Evolutionary conservation across 2,113 vertebrate species (phyloP).

Genomic region (Vulpes vulpes): DNA sequence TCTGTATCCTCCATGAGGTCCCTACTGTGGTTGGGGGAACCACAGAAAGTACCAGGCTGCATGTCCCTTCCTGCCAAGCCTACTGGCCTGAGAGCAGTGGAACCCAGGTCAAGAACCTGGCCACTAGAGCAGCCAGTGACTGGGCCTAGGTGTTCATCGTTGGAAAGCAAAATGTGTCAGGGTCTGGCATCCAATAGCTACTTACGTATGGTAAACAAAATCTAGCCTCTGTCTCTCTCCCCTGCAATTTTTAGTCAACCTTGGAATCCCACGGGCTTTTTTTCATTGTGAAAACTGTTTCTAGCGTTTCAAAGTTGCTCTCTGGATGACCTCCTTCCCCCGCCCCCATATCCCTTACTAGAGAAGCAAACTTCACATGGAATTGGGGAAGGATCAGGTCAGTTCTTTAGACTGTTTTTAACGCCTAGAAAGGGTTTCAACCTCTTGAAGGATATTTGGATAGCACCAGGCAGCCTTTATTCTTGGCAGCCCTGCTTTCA

Average conservation of each 20-base stretch:
- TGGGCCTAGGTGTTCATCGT: not conserved
- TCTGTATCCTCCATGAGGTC: not conserved
- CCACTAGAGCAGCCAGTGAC: not conserved
- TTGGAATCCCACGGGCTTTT: conserved; percentile 26
- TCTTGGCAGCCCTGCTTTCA: not conserved
- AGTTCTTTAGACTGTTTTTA: not conserved
- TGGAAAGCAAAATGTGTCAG: conserved; percentile 50
- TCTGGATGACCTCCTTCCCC: not conserved
- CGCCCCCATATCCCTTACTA: too few relatives aligned
- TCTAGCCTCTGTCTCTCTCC: not conserved
- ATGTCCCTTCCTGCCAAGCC: not conserved
- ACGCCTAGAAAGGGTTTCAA: not conserved
- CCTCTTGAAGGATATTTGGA: not conserved
- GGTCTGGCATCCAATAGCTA: not conserved
- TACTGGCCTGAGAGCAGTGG: not conserved
- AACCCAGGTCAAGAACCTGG: not conserved
- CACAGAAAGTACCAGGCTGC: not conserved
- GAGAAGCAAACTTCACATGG: conserved; percentile 55
- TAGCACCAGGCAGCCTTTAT: not conserved
- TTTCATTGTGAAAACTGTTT: not conserved
- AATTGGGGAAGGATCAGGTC: not conserved
- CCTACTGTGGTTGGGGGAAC: not conserved
- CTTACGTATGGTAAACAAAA: conserved; percentile 36
- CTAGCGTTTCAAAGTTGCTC: conserved; percentile 54
- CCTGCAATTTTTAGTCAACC: conserved; percentile 42